Base-by-base conservation (phyloP, 2,888 invertebrate genomes). In the Melipona bicolor region DNA sequence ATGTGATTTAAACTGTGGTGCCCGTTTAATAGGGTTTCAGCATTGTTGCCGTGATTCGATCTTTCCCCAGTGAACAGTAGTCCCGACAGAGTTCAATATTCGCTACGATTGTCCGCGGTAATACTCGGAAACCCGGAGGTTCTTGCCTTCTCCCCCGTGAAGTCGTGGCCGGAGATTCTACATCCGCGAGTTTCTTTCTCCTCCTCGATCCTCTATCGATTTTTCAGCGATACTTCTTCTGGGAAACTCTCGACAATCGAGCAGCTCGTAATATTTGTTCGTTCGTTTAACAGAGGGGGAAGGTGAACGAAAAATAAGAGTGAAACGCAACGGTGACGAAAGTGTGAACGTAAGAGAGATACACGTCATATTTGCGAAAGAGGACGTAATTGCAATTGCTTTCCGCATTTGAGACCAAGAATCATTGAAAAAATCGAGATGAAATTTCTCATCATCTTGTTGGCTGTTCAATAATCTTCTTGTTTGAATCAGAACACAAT, bases 1-100 rank as follows among this genome's bases (percentile, higher is more conserved):
- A 79, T 79, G 78, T 65, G 84, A 84, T 84, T 83, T 76, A 76
- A 84, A 76, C 83, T 76, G 54, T 32, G 64, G 49, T 83, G 61
- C 24, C 68, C 43, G 79, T 76, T 83, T 84, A 83, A 83, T 83
- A 59, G 79, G 76, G 75, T 76, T 76, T 77, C 49, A 72, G 43
- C 75, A 77, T 64, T 76, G 84, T 76, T 59, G 19, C 69, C 32
- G 76, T 76, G 75, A 84, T 84, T 79, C 72, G 79, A 84, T 83
- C 84, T 79, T 79, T 50, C 72, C 75, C 17, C 27, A 54, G 64
- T 72, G 62, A 73, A 84, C 72, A 79, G 78, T 73, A 65, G 76
- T 49, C 72, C 19, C 36, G 5, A 32, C 6, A 27, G 59, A 59
- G 62, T 56, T 81, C 79, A 65, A 79, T 79, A 83, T 83, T 83